phyloP scores from a whole-genome alignment of 2,888 invertebrate species.

The Bellardia pandia region DNA sequence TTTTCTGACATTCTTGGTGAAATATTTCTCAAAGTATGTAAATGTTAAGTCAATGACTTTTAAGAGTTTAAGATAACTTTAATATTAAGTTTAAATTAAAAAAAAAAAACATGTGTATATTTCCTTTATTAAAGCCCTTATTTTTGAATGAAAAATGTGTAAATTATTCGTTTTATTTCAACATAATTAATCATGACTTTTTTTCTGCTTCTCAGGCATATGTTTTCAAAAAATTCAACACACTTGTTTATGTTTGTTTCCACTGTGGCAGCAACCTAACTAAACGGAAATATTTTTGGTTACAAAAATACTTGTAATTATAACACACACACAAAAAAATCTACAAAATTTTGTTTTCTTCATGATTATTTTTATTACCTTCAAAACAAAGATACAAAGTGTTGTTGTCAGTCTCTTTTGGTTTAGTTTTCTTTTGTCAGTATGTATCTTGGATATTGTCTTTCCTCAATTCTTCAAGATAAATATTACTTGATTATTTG shows the following conservation, averaged over 20 bases:
- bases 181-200: conserved; percentile 55
- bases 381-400: conserved; percentile 24
- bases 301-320: conserved; percentile 19
- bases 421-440: conserved; percentile 41
- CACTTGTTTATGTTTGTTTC: conserved; percentile 45
- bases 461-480: conserved; percentile 54
- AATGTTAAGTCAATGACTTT: conserved; percentile 47
- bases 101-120: conserved; percentile 27
- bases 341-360: neutral
- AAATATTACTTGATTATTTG: conserved; percentile 52
- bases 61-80: conserved; percentile 1
- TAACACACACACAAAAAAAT: conserved; percentile 6
- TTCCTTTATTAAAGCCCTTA: conserved; percentile 18
- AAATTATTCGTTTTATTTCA: neutral
- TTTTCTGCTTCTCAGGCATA: neutral
- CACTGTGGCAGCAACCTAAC: neutral
- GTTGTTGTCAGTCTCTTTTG: conserved; percentile 14
- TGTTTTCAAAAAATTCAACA: conserved; percentile 56
- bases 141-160: neutral
- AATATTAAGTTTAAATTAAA: neutral
- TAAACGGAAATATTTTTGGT: neutral
- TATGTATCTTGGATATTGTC: conserved; percentile 25
- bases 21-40: conserved; percentile 15
- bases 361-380: conserved; percentile 25
- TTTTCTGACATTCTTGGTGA: neutral